A percentile compares a stretch with the other conserved stretches of the same genome.
Evolutionary conservation across 2,113 vertebrate species (phyloP).

Genomic region (Gnathochromis pfefferi): DNA sequence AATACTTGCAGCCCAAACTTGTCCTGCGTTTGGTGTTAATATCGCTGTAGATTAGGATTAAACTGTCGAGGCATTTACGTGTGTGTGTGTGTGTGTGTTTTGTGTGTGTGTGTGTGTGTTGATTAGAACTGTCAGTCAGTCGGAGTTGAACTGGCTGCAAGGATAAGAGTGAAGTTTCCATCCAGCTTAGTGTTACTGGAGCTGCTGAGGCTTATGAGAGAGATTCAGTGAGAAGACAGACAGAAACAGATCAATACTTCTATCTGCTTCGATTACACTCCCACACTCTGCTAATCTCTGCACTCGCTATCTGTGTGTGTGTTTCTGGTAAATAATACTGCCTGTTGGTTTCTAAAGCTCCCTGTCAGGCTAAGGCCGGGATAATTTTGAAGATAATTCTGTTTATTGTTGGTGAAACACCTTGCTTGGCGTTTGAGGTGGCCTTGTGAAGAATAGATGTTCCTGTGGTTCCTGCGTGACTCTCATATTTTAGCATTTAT

Average conservation of each 20-base stretch:
- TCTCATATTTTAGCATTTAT: neutral
- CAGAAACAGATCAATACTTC: constrained; percentile 41
- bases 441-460: neutral
- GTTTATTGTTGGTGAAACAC: neutral
- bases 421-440: neutral
- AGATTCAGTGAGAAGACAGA: constrained; percentile 19
- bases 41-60: neutral
- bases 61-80: neutral
- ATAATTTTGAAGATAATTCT: neutral
- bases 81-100: neutral
- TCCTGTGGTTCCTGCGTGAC: rapidly evolving
- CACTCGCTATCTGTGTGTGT: neutral
- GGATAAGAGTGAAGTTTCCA: constrained; percentile 20
- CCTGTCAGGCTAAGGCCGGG: neutral
- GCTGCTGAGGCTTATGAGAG: constrained; percentile 15
- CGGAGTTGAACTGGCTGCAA: neutral
- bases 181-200: neutral
- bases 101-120: neutral
- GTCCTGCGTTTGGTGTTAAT: neutral
- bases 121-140: neutral
- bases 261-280: neutral
- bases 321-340: neutral
- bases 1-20: neutral
- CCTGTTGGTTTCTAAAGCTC: neutral
- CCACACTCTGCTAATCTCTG: neutral